Evolutionary conservation across 2,113 vertebrate species (phyloP).

Genomic region (Caretta caretta): DNA sequence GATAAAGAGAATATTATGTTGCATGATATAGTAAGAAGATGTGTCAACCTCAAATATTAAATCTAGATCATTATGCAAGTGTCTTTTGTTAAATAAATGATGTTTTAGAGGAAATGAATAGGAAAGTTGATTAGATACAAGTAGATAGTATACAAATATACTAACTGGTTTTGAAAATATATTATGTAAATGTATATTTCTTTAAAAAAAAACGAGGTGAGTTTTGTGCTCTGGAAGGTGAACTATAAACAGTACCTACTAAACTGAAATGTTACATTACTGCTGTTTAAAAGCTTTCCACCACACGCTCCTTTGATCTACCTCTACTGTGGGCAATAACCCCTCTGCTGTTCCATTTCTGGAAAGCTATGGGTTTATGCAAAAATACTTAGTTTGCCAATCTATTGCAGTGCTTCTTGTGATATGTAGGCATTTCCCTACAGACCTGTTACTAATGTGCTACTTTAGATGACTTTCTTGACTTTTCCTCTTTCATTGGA

Average conservation of each 20-base stretch:
- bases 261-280: background rate
- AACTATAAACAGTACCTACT: background rate
- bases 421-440: background rate
- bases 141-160: background rate
- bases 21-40: slow-evolving; percentile 38
- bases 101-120: slow-evolving; percentile 40
- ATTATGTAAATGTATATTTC: background rate
- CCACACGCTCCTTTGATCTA: background rate
- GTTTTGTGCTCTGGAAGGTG: background rate
- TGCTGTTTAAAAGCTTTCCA: background rate
- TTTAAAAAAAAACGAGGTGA: background rate
- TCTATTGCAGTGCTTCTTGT: background rate
- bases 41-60: slow-evolving; percentile 56
- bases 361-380: background rate
- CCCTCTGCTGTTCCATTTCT: background rate
- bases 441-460: background rate
- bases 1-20: slow-evolving; percentile 61
- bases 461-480: background rate
- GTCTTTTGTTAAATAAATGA: slow-evolving; percentile 71
- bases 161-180: slow-evolving; percentile 12
- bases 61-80: slow-evolving; percentile 44
- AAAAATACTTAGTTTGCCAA: background rate
- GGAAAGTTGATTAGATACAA: slow-evolving; percentile 7
- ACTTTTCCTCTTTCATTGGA: background rate
- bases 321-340: background rate